phyloP scores from a whole-genome alignment of 2,888 invertebrate genomes.

The Monopis laevigella region DNA sequence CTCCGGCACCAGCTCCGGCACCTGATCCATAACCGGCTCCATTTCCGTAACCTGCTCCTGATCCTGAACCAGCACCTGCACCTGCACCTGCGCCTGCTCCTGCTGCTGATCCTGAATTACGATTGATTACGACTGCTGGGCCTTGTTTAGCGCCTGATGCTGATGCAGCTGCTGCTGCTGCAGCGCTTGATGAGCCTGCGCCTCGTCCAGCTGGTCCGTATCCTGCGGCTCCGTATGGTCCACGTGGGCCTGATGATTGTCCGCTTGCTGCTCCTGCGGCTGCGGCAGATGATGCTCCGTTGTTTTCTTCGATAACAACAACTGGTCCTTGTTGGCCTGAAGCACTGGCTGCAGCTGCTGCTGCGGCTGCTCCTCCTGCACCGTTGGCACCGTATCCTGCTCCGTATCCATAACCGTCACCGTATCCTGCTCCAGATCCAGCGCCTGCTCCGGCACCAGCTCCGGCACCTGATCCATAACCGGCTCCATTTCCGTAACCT shows the following conservation, averaged over 20 bases:
- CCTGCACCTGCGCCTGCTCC: too few relatives aligned
- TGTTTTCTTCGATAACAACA: conserved; percentile 16
- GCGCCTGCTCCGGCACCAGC: neutral
- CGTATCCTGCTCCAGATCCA: neutral
- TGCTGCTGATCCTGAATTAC: neutral
- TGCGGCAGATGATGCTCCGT: neutral
- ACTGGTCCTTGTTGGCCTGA: conserved; percentile 12
- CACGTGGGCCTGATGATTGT: neutral
- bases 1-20: conserved; percentile 12
- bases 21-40: conserved; percentile 11
- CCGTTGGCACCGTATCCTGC: neutral
- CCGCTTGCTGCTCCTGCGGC: neutral
- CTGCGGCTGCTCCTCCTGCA: conserved; percentile 10
- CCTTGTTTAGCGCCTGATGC: neutral
- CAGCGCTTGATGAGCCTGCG: neutral
- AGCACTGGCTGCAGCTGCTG: conserved; percentile 15
- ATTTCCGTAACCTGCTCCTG: neutral
- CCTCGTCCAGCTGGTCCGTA: neutral
- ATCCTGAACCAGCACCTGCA: conserved; percentile 9
- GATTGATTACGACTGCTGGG: neutral
- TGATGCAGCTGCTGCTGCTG: conserved; percentile 11
- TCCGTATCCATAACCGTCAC: neutral
- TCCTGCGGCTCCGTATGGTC: neutral
- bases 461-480: conserved; percentile 1
- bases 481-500: neutral